phyloP scores from a whole-genome alignment of 2,113 vertebrate species.

The Saimiri boliviensis region DNA sequence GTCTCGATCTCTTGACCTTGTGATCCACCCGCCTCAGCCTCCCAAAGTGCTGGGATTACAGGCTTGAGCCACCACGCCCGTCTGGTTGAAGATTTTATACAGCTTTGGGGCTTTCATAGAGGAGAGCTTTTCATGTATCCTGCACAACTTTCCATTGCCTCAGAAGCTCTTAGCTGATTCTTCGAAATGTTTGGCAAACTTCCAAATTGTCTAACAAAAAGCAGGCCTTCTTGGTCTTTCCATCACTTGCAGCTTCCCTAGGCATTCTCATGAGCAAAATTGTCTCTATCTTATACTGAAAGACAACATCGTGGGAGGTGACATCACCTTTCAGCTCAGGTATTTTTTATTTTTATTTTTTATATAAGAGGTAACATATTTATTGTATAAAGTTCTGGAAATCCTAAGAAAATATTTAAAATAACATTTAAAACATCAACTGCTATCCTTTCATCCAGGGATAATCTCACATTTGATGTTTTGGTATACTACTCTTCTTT shows the following conservation, averaged over 20 bases:
- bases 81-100: not conserved
- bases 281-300: not conserved
- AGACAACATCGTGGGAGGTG: not conserved
- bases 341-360: not conserved
- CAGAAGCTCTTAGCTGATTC: not conserved
- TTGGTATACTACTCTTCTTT: conserved; percentile 24
- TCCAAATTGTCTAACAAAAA: not conserved
- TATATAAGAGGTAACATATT: conserved; percentile 39
- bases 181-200: not conserved
- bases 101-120: not conserved
- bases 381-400: conserved; percentile 44
- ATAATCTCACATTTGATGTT: conserved; percentile 14
- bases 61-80: no score
- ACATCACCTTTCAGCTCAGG: conserved; percentile 19
- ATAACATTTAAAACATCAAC: conserved; percentile 32
- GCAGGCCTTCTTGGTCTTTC: not conserved
- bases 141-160: not conserved
- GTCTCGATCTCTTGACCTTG: no score
- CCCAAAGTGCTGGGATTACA: no score
- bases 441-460: not conserved
- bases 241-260: not conserved
- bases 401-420: conserved; percentile 28
- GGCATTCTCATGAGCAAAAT: not conserved
- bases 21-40: no score
- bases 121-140: not conserved